Evolutionary conservation across 2,888 invertebrate genomes (phyloP).

Genomic region (Lysandra bellargus): DNA sequence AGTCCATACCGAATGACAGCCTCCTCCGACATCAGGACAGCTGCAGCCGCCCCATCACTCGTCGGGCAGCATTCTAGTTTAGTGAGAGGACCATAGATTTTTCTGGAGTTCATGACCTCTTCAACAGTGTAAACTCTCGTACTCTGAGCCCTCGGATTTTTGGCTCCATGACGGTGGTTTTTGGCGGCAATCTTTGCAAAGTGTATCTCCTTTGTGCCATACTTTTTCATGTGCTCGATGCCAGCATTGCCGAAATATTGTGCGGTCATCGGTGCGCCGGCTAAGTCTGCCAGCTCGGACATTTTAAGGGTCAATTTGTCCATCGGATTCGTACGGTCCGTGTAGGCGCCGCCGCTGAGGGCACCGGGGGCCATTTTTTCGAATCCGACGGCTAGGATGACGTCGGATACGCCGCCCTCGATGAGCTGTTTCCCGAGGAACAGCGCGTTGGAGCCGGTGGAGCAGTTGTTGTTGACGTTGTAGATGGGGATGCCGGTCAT

Average conservation of each 20-base stretch:
- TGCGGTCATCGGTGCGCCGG: constrained; percentile 92
- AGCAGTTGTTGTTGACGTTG: constrained; percentile 99
- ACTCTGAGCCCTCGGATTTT: constrained; percentile 98
- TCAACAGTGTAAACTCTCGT: constrained; percentile 94
- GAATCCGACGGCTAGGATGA: constrained; percentile 96
- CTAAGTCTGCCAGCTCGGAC: constrained; percentile 90
- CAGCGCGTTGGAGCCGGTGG: constrained; percentile 96
- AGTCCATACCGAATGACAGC: constrained; percentile 92
- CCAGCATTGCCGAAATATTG: constrained; percentile 99
- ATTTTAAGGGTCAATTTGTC: constrained; percentile 93
- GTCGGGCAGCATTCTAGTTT: constrained; percentile 99
- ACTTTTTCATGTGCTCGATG: constrained; percentile 96
- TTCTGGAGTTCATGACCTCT: constrained; percentile 93
- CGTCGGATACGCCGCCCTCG: constrained; percentile 92
- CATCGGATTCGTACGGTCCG: constrained; percentile 93
- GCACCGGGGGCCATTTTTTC: constrained; percentile 99
- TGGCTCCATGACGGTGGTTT: constrained; percentile 97
- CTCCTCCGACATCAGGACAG: constrained; percentile 93
- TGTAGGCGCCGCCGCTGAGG: constrained; percentile 85
- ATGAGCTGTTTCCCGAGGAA: constrained; percentile 94
- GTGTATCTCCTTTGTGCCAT: constrained; percentile 95
- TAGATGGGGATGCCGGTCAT: constrained; percentile 98
- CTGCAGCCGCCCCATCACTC: constrained; percentile 98
- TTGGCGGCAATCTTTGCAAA: constrained; percentile 99
- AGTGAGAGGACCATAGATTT: constrained; percentile 94